Base-by-base conservation (phyloP, 2,888 invertebrate genomes). In the Prostheceraeus crozeri region DNA sequence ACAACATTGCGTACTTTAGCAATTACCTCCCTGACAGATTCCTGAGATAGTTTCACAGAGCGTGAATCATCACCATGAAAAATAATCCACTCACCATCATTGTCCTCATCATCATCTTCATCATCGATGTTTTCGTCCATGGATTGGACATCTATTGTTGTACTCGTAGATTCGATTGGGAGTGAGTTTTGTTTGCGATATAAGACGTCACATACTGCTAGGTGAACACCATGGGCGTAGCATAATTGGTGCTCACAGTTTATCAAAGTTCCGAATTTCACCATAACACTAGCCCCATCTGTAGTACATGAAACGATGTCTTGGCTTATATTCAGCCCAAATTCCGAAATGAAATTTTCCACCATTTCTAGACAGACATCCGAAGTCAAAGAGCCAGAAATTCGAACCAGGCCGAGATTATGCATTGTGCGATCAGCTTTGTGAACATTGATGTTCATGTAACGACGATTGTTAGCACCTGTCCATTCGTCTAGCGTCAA, bases 351-450 rank as follows among this genome's bases (percentile, higher is more conserved):
- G 14, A 3, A 16, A 21, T 48, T 23, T 28, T 25, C 11, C 14
- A 48, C 23, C 21, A 48, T 3, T 21, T 48, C 16, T 48, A 25
- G 14, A 14, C 14, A n/a, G n/a, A 14, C 14, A 16, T 48, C 51
- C 16, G 51, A 6, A 3, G 51, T 16, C 4, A 14, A 28, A 8
- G 16, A 16, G 23, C 16, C 51, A 48, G 14, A 25, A 48, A 48
- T 48, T 16, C 51, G 51, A 3, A 48, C 51, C 4, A 48, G 51
- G n/a, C 51, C 51, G n/a, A 48, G 21, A 48, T 48, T 3, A 28
- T 48, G 23, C 25, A 16, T 14, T 25, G 14, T 48, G 14, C 16
- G 14, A 23, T 48, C 51, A 48, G 28, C 14, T 28, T 25, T 14
- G 28, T 48, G 51, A 21, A 48, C 4, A 28, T 48, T 48, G 14